Evolutionary conservation across 2,888 invertebrate genomes (phyloP).

Genomic region (Mayetiola destructor): DNA sequence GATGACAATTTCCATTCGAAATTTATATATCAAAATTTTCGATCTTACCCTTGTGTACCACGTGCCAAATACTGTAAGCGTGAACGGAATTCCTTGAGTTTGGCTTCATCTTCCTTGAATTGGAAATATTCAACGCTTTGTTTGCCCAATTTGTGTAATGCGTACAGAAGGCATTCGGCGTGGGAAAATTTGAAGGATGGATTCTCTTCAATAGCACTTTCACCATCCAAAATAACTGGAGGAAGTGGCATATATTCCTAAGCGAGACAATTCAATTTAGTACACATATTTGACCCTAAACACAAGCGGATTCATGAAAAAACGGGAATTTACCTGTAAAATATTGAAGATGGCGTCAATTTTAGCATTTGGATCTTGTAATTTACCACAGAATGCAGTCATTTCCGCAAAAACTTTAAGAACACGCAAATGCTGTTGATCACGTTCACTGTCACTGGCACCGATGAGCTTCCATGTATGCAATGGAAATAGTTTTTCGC

Average conservation of each 20-base stretch:
- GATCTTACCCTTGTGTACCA: conserved; percentile 66
- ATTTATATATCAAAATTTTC: background rate
- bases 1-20: background rate
- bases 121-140: conserved; percentile 63
- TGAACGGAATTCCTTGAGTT: conserved; percentile 71
- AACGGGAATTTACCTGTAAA: conserved; percentile 59
- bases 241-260: conserved; percentile 83
- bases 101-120: conserved; percentile 51
- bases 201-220: conserved; percentile 37
- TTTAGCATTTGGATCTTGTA: conserved; percentile 59
- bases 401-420: conserved; percentile 80
- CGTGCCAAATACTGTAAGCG: conserved; percentile 85
- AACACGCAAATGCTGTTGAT: conserved; percentile 58
- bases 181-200: conserved; percentile 87
- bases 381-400: conserved; percentile 56
- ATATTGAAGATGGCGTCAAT: conserved; percentile 63
- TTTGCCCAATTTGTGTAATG: conserved; percentile 59
- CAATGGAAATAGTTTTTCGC: conserved; percentile 66
- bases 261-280: conserved; percentile 21
- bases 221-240: conserved; percentile 46
- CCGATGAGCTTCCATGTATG: conserved; percentile 46
- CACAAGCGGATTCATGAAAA: background rate
- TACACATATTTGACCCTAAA: conserved; percentile 1
- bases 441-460: conserved; percentile 42
- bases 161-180: conserved; percentile 78